These are phyloP conservation scores for Cheilosia urbana DNA, from an alignment of 2,888 invertebrate genomes.

Conservation along the genomic window DNA sequence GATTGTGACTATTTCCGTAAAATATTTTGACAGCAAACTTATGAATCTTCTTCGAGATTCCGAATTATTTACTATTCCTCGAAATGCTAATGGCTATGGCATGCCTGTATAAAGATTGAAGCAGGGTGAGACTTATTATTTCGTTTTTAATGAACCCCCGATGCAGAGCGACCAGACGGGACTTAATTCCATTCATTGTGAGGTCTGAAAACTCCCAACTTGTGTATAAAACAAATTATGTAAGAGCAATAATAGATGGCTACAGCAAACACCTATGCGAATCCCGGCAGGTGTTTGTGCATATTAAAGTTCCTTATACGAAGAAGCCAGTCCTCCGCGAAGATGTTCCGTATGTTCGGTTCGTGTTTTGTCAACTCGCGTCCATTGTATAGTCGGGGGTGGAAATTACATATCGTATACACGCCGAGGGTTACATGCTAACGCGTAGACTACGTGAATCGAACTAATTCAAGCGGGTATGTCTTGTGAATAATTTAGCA, in stretches of 20 bases:
- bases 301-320: constrained; percentile 49
- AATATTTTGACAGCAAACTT: constrained; percentile 77
- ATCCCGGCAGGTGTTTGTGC: constrained; percentile 66
- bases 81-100: constrained; percentile 47
- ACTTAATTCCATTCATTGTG: constrained; percentile 59
- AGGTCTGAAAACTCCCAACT: constrained; percentile 70
- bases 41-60: constrained; percentile 73
- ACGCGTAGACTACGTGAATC: constrained; percentile 72
- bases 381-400: constrained; percentile 37
- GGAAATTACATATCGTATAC: constrained; percentile 62
- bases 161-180: constrained; percentile 3
- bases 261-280: constrained; percentile 60
- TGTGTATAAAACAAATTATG: constrained; percentile 75
- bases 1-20: constrained; percentile 77
- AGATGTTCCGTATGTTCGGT: constrained; percentile 67
- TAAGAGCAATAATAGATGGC: constrained; percentile 70
- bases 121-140: constrained; percentile 25
- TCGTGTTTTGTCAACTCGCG: constrained; percentile 52
- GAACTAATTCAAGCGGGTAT: constrained; percentile 65
- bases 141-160: constrained; percentile 62
- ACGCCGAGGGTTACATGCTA: constrained; percentile 70
- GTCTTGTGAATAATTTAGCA: constrained; percentile 62
- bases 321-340: constrained; percentile 37
- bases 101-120: background rate
- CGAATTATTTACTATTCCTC: constrained; percentile 61